Evolutionary conservation across 2,797 vertebrate species (phyloP), one percentile per base, ranked within the genome.

Genomic region (Cyclura pinguis): DNA sequence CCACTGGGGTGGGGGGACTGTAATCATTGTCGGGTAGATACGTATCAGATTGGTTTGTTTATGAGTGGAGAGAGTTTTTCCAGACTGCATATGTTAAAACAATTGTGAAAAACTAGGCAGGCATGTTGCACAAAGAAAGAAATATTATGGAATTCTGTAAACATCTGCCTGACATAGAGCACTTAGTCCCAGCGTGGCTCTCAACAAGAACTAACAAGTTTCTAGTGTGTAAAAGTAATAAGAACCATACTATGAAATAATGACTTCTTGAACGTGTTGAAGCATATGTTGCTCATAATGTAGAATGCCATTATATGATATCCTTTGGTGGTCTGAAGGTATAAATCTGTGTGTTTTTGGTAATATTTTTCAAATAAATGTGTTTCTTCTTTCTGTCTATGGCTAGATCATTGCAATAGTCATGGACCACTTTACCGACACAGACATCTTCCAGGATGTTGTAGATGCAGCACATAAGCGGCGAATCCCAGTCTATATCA

Each of bases 341-440:
- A n/a, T n/a, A 73, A 3, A 81, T 22, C 84, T 88, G 59, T 84
- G 29, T 29, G 27, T 89, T 93, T 88, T 84, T 27, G 89, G 0
- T 6, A 84, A 14, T 18, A 55, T 0, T 4, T 59, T 95, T 88
- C 91, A 93, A 85, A 92, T 81, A 88, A 38, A 55, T 92, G 13
- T 77, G 12, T 73, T 90, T 81, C 93, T 52, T 73, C 74, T 91
- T 14, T 86, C 52, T 81, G 0, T 83, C 86, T 74, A 5, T 89
- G 55, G 92, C 76, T 97, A 99, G 99, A 97, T 99, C 89, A 97
- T 99, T 50, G 99, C 98, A 0, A 96, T 99, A 78, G 98, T 99
- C 92, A 99, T 99, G 99, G 99, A 99, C 95, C 90, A 98, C 20
- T 98, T 99, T 93, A 99, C 98, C 0, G 99, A 99, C 87, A 90